A percentile compares a stretch with the other conserved stretches of the same genome.
phyloP scores from a whole-genome alignment of 2,888 invertebrate species.

The Eurytoma adleriae region DNA sequence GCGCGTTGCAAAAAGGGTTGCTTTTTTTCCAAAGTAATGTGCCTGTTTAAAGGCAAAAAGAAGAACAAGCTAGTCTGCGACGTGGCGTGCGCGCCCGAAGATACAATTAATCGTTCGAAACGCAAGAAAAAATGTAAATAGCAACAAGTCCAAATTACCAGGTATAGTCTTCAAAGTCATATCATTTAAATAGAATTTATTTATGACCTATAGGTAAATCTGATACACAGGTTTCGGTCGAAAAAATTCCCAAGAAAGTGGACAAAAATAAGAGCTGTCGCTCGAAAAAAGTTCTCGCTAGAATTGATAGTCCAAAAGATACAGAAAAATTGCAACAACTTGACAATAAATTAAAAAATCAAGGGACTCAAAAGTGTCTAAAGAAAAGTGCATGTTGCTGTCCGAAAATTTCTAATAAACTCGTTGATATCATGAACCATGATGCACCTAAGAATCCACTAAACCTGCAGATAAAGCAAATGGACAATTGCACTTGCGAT shows the following conservation, averaged over 20 bases:
- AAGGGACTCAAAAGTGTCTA: background rate
- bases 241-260: no score
- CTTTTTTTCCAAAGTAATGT: background rate
- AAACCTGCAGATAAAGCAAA: background rate
- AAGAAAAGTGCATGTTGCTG: background rate
- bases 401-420: background rate
- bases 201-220: background rate
- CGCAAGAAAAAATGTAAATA: background rate
- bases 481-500: background rate
- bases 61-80: background rate
- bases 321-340: no score
- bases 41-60: background rate
- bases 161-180: background rate
- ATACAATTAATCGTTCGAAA: background rate
- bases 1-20: background rate
- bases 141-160: background rate
- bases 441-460: background rate
- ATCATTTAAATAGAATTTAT: background rate
- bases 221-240: background rate
- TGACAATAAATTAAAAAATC: background rate
- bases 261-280: no score
- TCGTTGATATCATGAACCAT: background rate
- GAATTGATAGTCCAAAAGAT: no score
- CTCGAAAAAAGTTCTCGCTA: no score
- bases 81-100: background rate